phyloP scores from a whole-genome alignment of 2,113 vertebrate genomes.

The Delphinapterus leucas region DNA sequence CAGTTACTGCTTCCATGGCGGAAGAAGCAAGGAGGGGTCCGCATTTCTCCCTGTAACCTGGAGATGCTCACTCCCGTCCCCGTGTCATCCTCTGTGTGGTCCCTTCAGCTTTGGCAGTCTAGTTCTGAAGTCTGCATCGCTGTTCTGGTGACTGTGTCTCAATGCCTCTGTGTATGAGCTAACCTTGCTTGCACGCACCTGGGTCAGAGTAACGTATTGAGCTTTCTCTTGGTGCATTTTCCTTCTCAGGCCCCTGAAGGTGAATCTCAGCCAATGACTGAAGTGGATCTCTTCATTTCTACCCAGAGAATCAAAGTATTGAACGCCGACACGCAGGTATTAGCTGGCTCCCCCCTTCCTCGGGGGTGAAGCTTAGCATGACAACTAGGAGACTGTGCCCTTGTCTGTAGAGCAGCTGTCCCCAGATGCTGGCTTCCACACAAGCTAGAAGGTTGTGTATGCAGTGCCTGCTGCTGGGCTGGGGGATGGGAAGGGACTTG shows the following conservation, averaged over 20 bases:
- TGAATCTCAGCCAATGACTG: slow-evolving; percentile 94
- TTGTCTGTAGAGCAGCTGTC: not conserved
- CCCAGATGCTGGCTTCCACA: not conserved
- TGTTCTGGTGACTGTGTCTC: slow-evolving; percentile 82
- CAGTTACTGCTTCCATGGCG: not conserved
- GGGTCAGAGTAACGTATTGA: not conserved
- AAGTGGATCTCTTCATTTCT: slow-evolving; percentile 99
- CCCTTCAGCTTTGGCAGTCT: slow-evolving; percentile 70
- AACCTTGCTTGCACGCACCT: not conserved
- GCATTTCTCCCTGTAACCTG: not conserved
- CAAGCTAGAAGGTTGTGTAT: not conserved
- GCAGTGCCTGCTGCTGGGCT: not conserved
- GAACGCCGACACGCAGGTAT: slow-evolving; percentile 97
- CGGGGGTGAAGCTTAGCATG: not conserved
- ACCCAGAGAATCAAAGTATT: slow-evolving; percentile 98
- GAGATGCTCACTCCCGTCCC: slow-evolving; percentile 36
- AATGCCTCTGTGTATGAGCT: slow-evolving; percentile 70
- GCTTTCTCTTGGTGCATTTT: slow-evolving; percentile 34
- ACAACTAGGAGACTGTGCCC: not conserved
- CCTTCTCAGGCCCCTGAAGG: slow-evolving; percentile 89
- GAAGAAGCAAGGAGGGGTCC: not conserved
- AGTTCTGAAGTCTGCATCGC: slow-evolving; percentile 69
- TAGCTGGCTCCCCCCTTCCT: not conserved
- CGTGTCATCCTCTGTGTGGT: slow-evolving; percentile 54
- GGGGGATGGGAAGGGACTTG: not conserved